Base-by-base conservation (phyloP, 2,888 invertebrate genomes). In the Aphodius sticticus region DNA sequence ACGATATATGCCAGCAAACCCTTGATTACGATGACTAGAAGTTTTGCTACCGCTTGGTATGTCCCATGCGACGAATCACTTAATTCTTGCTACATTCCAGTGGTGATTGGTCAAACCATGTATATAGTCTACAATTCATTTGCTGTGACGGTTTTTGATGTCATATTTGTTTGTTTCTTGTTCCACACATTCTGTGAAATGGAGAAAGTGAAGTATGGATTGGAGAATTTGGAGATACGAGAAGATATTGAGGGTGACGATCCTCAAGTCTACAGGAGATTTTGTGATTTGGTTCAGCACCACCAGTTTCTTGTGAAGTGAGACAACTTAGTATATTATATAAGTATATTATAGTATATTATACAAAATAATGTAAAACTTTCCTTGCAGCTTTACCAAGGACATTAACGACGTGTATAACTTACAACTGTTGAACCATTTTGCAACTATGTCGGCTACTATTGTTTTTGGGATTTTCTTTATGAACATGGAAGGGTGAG, bases 381-480 rank as follows among this genome's bases (percentile, higher is more conserved):
- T 69, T 74, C 4, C 9, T 80, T 80, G 72, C 75, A 82, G 82
- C n/a, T 78, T 75, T n/a, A 38, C 81, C 37, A 35, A 77, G 16
- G 76, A 79, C 14, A 53, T 82, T 14, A 78, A 80, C 16, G 72
- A 72, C 16, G 69, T 81, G 1, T 82, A 80, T 72, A 76, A 69
- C 6, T 16, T 82, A 14, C 70, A 79, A 26, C 38, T 82, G 12
- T 72, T 82, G n/a, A 79, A 79, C 69, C 77, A 81, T 15, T 78
- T 80, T 53, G 35, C 79, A 14, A 78, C 80, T 7, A 79, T 78
- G n/a, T 77, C 80, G 26, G 74, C 72, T 16, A 79, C 78, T 15
- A 82, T 81, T 14, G 78, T 79, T 70, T 77, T 81, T 53, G 80
- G 82, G 14, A 77, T 82, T 69, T 79, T 82, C 53, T 77, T 77